Evolutionary conservation across 2,113 vertebrate genomes (phyloP).

Genomic region (Myotis yumanensis): DNA sequence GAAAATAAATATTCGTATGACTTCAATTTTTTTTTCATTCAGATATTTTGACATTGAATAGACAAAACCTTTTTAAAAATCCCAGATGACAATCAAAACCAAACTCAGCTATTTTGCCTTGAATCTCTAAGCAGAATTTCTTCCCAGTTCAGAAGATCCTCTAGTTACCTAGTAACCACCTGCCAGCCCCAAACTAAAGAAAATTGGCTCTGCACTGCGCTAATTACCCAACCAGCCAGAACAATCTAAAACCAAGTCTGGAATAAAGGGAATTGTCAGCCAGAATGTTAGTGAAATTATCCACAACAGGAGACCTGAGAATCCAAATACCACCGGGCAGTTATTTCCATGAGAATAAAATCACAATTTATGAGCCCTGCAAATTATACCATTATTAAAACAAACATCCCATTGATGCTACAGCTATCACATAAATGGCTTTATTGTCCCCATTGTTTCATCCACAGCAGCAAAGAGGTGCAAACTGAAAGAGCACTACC

Average conservation of each 20-base stretch:
- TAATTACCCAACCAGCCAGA: conserved; percentile 64
- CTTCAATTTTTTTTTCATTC: conserved; percentile 44
- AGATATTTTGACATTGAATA: conserved; percentile 31
- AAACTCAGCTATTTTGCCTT: conserved; percentile 44
- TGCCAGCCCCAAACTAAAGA: conserved; percentile 65
- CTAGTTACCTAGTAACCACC: conserved; percentile 74
- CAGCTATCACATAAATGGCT: conserved; percentile 70
- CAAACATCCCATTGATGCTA: conserved; percentile 76
- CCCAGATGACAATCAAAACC: conserved; percentile 48
- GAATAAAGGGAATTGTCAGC: conserved; percentile 62
- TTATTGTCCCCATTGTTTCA: conserved; percentile 70
- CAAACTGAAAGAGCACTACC: conserved; percentile 65
- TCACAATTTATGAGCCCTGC: conserved; percentile 70
- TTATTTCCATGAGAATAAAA: conserved; percentile 79
- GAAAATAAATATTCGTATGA: conserved; percentile 52
- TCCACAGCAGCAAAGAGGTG: conserved; percentile 64
- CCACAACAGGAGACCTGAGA: conserved; percentile 71
- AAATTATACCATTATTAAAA: conserved; percentile 78
- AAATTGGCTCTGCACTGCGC: conserved; percentile 63
- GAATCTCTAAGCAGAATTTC: conserved; percentile 60
- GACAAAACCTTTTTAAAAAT: conserved; percentile 10
- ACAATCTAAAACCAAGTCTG: conserved; percentile 34
- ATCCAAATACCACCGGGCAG: conserved; percentile 64
- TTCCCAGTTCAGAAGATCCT: conserved; percentile 54
- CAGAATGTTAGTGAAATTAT: conserved; percentile 75